Evolutionary conservation across 2,113 vertebrate species (phyloP), one percentile per base, ranked within the genome.

Genomic region (Philantomba maxwellii): DNA sequence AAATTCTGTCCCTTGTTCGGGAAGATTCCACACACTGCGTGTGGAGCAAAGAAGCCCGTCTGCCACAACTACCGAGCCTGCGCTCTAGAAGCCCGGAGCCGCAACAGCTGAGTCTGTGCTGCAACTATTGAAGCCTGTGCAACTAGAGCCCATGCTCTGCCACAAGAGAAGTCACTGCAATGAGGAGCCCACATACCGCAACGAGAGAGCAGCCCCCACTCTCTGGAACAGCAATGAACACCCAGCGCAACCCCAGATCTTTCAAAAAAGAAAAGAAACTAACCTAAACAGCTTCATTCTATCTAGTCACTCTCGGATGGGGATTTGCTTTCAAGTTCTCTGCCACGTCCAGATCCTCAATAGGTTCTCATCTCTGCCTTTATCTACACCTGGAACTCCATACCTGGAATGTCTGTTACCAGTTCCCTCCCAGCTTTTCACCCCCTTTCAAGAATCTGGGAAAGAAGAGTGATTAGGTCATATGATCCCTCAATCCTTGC

Each of bases 361-460:
- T 43, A 81, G 53, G 28, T 33, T 82, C 39, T 80, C 33, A 13
- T 33, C 45, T n/a, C 43, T 81, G 43, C 36, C 1, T 64, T 73
- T 19, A 4, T 47, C 81, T 53, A 33, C 13, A 26, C 55, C 84
- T 75, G 55, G 19, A 84, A 36, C 19, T 51, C 82, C 43, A 39
- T 13, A 23, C 23, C 19, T 91, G 6, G 43, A 13, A 51, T 60
- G 39, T 47, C 19, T 75, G 39, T 39, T 28, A 51, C 36, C 49
- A 23, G 36, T 47, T 93, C 25, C 43, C 43, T 73, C 77, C 57
- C 60, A 82, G 75, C 7, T 87, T 87, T 58, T 75, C 66, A 39
- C 17, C 55, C 43, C 43, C 92, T 93, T 95, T 60, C 53, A 53
- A 84, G 85, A 93, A 85, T 12, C 14, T 66, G 43, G 51, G 62